Conservation (phyloP, 2,113 vertebrate species). For the Aptenodytes patagonicus region DNA sequence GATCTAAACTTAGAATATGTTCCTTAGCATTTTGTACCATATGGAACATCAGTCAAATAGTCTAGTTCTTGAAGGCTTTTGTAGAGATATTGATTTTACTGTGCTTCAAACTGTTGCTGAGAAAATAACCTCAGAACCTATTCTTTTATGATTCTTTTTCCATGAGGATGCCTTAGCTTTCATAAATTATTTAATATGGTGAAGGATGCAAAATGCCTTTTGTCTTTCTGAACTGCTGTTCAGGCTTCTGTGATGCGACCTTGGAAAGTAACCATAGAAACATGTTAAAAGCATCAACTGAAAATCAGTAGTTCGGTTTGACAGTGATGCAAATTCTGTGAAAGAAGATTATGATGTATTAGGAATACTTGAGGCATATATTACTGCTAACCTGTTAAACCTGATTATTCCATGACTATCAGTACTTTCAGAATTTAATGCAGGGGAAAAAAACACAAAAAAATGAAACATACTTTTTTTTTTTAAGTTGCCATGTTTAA, state of each 20-base stretch:
- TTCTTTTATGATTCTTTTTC: conserved; percentile 5
- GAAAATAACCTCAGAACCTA: conserved; percentile 38
- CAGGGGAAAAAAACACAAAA: background rate
- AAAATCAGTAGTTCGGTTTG: conserved; percentile 60
- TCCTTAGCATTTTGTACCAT: conserved; percentile 1
- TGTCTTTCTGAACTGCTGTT: conserved; percentile 61
- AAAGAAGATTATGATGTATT: conserved; percentile 61
- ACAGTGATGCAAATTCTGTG: conserved; percentile 61
- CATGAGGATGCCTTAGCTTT: conserved; percentile 39
- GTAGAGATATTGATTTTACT: conserved; percentile 40
- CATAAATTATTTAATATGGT: conserved; percentile 67
- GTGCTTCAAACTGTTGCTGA: conserved; percentile 35
- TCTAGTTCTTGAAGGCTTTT: conserved; percentile 32
- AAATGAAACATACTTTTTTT: background rate
- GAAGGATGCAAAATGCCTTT: conserved; percentile 61
- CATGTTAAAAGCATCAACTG: conserved; percentile 60
- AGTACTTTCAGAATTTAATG: conserved; percentile 26
- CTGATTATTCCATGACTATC: conserved; percentile 18
- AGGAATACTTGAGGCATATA: conserved; percentile 18
- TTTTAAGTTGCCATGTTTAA: background rate
- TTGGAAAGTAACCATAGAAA: conserved; percentile 85
- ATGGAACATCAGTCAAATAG: conserved; percentile 38
- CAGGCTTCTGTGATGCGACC: conserved; percentile 64
- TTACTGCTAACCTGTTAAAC: conserved; percentile 60
- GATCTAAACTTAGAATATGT: background rate